Evolutionary conservation across 1,140 invertebrate species (phyloP).

Genomic region (Oryzaephilus surinamensis): DNA sequence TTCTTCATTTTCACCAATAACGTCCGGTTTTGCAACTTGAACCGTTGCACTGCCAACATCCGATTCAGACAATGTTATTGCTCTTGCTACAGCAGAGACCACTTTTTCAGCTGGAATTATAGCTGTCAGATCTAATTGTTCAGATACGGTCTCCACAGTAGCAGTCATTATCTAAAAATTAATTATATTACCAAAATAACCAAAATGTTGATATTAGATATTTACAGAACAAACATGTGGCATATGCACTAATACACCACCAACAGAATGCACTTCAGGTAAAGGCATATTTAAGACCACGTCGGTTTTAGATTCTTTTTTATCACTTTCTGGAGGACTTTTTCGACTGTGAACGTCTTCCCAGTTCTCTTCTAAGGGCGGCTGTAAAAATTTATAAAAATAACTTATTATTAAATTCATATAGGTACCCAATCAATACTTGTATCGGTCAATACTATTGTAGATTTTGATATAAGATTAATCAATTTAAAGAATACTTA

Average conservation of each 20-base stretch:
- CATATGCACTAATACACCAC: constrained; percentile 79
- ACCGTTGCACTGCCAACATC: constrained; percentile 68
- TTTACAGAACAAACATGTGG: constrained; percentile 67
- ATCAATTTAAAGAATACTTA: constrained; percentile 38
- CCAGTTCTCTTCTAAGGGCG: constrained; percentile 46
- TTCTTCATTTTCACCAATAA: constrained; percentile 60
- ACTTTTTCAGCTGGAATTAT: constrained; percentile 75
- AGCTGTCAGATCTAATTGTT: constrained; percentile 72
- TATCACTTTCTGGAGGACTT: constrained; percentile 53
- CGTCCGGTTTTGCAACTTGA: constrained; percentile 49
- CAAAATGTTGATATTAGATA: constrained; percentile 3
- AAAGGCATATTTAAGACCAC: constrained; percentile 51
- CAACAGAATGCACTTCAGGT: constrained; percentile 63
- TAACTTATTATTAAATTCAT: not conserved
- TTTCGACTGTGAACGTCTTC: constrained; percentile 49
- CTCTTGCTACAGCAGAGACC: constrained; percentile 68
- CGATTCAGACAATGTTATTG: constrained; percentile 77
- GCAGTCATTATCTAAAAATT: constrained; percentile 84
- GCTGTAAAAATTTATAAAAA: constrained; percentile 32
- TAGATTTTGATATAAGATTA: too few species aligned
- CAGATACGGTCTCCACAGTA: constrained; percentile 84
- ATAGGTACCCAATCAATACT: too few species aligned
- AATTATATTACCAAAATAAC: constrained; percentile 6
- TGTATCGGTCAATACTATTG: too few species aligned
- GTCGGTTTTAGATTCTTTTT: constrained; percentile 53